Evolutionary conservation across 2,113 vertebrate species (phyloP).

Genomic region (Ciconia boyciana): DNA sequence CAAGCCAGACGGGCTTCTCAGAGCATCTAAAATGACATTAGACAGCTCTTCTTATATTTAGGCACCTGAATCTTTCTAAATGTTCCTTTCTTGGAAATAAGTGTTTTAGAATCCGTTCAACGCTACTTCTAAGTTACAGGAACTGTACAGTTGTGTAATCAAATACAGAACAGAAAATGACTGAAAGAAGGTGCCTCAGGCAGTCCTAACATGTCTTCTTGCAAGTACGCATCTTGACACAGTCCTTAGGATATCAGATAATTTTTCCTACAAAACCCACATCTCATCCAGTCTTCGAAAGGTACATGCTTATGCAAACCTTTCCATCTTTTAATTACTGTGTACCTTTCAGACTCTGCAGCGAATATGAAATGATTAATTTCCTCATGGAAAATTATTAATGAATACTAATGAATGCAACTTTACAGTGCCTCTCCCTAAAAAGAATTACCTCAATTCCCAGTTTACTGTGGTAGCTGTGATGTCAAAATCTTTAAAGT

Average conservation of each 20-base stretch:
- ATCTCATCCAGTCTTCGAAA: neutral
- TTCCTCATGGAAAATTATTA: conserved; percentile 28
- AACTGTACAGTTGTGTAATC: neutral
- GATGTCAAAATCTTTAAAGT: neutral
- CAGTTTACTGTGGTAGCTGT: neutral
- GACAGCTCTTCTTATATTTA: conserved; percentile 45
- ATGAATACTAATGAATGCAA: conserved; percentile 24
- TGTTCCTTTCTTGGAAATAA: conserved; percentile 50
- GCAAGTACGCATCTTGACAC: neutral
- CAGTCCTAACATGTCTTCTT: neutral
- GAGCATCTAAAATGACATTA: conserved; percentile 58
- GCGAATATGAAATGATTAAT: conserved; percentile 14
- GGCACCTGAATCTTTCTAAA: conserved; percentile 46
- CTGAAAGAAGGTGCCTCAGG: conserved; percentile 6
- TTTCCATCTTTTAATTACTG: conserved; percentile 25
- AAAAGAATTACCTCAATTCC: neutral
- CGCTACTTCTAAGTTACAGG: conserved; percentile 7
- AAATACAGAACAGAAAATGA: conserved; percentile 41
- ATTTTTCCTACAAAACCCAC: neutral
- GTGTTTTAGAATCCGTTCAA: conserved; percentile 23
- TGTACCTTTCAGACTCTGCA: neutral
- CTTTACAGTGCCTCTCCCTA: neutral
- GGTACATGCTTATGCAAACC: neutral
- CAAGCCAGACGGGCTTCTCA: conserved; percentile 57
- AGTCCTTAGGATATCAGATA: neutral